Evolutionary conservation across 53 echinoderm and acorn worm genomes (phyloP).

Genomic region (Arbacia lixula): DNA sequence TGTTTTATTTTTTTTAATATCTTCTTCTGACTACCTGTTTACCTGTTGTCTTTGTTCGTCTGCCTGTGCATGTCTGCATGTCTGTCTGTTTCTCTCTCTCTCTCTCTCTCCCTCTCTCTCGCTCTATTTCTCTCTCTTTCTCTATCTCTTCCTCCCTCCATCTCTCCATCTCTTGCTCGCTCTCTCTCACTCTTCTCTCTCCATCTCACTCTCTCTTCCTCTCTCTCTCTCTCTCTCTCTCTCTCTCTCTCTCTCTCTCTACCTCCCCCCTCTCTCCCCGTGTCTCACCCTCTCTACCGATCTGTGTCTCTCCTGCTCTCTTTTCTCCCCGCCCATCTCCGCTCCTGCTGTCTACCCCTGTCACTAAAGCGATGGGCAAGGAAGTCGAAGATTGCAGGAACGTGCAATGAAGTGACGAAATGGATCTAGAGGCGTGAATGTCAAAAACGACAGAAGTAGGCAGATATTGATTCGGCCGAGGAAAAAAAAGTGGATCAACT

Average conservation of each 20-base stretch:
- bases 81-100: not conserved
- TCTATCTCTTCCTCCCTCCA: not conserved
- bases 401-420: no score
- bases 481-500: no score
- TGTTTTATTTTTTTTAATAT: not conserved
- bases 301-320: no score
- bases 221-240: not conserved
- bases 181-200: not conserved
- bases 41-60: not conserved
- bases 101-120: not conserved
- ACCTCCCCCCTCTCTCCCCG: not conserved
- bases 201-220: not conserved
- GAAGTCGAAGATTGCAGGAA: no score
- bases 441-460: no score
- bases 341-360: no score
- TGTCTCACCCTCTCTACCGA: not conserved
- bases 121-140: not conserved
- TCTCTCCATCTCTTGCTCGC: not conserved
- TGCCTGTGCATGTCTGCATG: no score
- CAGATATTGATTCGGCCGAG: no score
- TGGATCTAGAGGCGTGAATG: no score
- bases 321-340: no score
- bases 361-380: no score
- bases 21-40: not conserved
- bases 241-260: not conserved